Percentiles rank a stretch among this genome's conserved stretches.
Conservation (phyloP, 2,797 vertebrate species). For the Sarcophilus harrisii region DNA sequence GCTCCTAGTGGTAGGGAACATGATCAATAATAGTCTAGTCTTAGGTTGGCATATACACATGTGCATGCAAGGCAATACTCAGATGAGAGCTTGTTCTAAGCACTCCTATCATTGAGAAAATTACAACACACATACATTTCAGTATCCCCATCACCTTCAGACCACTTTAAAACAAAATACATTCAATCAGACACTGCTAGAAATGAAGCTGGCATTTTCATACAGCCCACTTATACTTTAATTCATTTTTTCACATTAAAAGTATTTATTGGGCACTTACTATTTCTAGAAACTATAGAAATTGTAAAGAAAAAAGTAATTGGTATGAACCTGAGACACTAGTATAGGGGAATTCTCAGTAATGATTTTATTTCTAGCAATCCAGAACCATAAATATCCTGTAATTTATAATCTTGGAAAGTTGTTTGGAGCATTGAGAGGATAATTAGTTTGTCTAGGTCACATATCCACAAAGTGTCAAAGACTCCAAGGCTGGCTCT, state of each 20-base stretch:
- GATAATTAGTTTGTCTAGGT: not conserved
- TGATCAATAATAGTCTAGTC: not conserved
- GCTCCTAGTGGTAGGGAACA: conserved; percentile 4
- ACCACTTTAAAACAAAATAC: not conserved
- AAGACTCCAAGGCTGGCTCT: not conserved
- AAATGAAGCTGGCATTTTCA: not conserved
- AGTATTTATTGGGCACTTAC: not conserved
- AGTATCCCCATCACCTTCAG: not conserved
- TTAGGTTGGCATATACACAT: not conserved
- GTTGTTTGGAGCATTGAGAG: not conserved
- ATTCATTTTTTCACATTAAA: not conserved
- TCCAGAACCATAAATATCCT: not conserved
- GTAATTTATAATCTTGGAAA: not conserved
- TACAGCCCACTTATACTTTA: not conserved
- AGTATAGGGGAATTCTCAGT: not conserved
- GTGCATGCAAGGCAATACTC: not conserved
- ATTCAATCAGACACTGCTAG: not conserved
- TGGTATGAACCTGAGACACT: not conserved
- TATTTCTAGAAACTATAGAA: not conserved
- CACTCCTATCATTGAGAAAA: not conserved
- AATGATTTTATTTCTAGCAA: not conserved
- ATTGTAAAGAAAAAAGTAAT: not conserved
- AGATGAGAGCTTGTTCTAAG: not conserved
- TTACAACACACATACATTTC: not conserved
- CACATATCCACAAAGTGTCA: not conserved